A percentile compares a stretch with the other conserved stretches of the same genome.
Evolutionary conservation across 2,797 vertebrate species (phyloP).

Genomic region (Acrossocheilus fasciatus): DNA sequence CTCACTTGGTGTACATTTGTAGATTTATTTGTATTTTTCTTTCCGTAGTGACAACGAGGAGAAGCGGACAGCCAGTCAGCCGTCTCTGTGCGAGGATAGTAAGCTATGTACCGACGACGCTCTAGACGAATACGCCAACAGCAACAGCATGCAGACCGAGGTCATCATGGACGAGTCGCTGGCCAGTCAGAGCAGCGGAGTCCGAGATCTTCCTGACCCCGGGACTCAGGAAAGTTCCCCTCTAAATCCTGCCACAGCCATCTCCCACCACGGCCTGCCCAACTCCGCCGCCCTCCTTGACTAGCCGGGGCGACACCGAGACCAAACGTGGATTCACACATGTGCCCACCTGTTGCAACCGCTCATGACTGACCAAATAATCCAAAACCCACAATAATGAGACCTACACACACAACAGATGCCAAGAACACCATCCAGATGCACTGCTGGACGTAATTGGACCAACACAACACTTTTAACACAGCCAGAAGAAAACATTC

Average conservation of each 20-base stretch:
- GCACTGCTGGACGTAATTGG: constrained; percentile 46
- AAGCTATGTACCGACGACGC: constrained; percentile 87
- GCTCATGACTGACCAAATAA: constrained; percentile 52
- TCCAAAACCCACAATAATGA: constrained; percentile 43
- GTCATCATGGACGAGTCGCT: constrained; percentile 90
- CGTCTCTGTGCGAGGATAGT: constrained; percentile 88
- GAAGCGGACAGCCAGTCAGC: constrained; percentile 88
- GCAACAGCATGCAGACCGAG: constrained; percentile 87
- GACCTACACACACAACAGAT: constrained; percentile 56
- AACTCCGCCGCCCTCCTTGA: constrained; percentile 81
- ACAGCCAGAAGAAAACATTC: constrained; percentile 37
- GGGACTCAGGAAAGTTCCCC: constrained; percentile 79
- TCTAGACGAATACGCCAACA: constrained; percentile 86
- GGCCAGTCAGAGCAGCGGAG: constrained; percentile 89
- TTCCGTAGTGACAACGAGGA: constrained; percentile 87
- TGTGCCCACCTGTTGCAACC: constrained; percentile 66
- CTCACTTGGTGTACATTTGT: neutral
- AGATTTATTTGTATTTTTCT: neutral
- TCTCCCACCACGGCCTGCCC: constrained; percentile 73
- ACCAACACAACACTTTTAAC: constrained; percentile 42
- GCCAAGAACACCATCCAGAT: constrained; percentile 48
- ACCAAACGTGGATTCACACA: constrained; percentile 75
- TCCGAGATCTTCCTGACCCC: constrained; percentile 77
- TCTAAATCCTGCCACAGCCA: constrained; percentile 69
- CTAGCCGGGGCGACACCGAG: constrained; percentile 66